phyloP scores from a whole-genome alignment of 2,888 invertebrate species.

The Mechanitis mazaeus region DNA sequence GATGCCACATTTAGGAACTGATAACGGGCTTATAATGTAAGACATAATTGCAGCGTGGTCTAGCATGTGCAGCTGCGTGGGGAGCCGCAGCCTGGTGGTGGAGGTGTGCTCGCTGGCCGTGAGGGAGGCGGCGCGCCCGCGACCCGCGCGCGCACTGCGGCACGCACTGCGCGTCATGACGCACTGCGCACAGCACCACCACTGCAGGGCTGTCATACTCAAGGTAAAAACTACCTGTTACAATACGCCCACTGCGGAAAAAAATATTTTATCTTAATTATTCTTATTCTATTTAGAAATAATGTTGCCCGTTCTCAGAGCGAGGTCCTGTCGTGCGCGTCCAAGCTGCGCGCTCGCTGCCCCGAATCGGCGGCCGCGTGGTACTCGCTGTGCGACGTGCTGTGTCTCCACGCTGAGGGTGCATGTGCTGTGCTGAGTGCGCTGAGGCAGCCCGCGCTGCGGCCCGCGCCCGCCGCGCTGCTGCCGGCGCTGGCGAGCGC shows the following conservation, averaged over 20 bases:
- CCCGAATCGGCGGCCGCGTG: conserved; percentile 30
- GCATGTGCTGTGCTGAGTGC: conserved; percentile 42
- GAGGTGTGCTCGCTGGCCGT: conserved; percentile 45
- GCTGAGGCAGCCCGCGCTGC: conserved; percentile 35
- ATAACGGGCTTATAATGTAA: background rate
- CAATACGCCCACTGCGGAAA: too few species aligned
- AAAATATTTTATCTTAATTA: too few species aligned
- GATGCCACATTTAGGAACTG: too few species aligned
- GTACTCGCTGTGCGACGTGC: conserved; percentile 37
- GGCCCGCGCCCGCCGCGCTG: conserved; percentile 37
- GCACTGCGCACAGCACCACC: conserved; percentile 46
- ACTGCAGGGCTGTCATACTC: conserved; percentile 26
- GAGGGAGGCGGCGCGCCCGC: conserved; percentile 46
- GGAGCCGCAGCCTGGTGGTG: conserved; percentile 46
- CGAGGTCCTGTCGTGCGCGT: conserved; percentile 43
- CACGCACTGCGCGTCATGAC: conserved; percentile 46
- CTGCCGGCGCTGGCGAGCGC: conserved; percentile 61
- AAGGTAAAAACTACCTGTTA: conserved; percentile 16
- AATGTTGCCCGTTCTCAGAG: conserved; percentile 40
- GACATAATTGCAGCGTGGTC: conserved; percentile 47
- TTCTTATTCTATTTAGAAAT: background rate
- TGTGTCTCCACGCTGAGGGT: conserved; percentile 40
- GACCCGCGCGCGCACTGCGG: conserved; percentile 35
- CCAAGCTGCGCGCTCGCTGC: conserved; percentile 42
- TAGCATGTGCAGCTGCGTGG: conserved; percentile 54